Conservation (phyloP, 92 coral and sea anemone species). For the Bergia puertoricense region DNA sequence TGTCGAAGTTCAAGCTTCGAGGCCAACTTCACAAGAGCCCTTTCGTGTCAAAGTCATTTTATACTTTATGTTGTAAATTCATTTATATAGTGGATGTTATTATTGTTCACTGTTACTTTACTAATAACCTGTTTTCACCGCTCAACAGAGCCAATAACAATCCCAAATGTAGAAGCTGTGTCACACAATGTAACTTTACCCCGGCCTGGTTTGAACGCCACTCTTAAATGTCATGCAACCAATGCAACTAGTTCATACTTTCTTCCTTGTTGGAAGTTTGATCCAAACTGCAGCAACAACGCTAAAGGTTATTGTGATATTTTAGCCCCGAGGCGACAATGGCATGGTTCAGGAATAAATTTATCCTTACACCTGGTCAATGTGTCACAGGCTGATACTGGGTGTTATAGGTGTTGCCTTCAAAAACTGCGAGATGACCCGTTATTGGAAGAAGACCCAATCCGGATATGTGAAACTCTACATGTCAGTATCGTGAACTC, state of each 20-base stretch:
- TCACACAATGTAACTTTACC: not conserved
- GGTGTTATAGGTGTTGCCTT: conserved; percentile 34
- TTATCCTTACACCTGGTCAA: conserved; percentile 3
- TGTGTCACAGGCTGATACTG: conserved; percentile 1
- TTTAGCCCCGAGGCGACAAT: not conserved
- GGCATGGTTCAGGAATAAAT: conserved; percentile 8
- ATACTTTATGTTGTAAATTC: not conserved
- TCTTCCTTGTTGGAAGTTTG: conserved; percentile 19
- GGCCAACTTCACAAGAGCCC: too few species aligned
- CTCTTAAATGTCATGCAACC: conserved; percentile 8
- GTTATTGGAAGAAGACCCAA: not conserved
- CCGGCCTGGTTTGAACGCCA: conserved; percentile 7
- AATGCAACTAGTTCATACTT: not conserved
- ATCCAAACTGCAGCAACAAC: conserved; percentile 14
- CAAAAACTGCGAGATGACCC: not conserved
- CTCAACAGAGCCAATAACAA: not conserved
- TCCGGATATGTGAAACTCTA: not conserved
- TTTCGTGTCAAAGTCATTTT: not conserved
- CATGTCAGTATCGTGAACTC: not conserved
- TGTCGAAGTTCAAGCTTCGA: too few species aligned
- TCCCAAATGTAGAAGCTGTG: conserved; percentile 7
- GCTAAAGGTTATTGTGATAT: not conserved
- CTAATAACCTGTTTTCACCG: not conserved
- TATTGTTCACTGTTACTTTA: not conserved
- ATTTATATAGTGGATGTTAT: not conserved